phyloP scores from a whole-genome alignment of 2,113 vertebrate species.

The Canis aureus region DNA sequence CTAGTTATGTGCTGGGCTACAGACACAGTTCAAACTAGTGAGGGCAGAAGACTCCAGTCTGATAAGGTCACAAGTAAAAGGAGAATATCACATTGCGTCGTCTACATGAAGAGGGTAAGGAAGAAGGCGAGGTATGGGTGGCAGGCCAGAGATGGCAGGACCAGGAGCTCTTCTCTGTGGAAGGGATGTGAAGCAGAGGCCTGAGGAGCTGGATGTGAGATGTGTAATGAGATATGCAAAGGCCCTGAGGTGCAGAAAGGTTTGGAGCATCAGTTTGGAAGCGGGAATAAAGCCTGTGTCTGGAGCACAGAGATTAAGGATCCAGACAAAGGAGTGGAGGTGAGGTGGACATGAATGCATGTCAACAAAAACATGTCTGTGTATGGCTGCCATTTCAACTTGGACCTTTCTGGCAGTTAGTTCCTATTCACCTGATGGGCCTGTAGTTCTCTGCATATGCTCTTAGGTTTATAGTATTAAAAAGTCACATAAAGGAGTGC shows the following conservation, averaged over 20 bases:
- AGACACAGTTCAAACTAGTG: background rate
- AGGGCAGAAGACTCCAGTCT: background rate
- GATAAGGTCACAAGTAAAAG: background rate
- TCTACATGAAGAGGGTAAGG: accelerated
- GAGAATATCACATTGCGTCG: accelerated
- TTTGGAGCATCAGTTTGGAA: background rate
- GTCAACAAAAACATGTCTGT: accelerated
- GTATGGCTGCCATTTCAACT: background rate
- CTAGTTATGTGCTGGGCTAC: too few relatives aligned
- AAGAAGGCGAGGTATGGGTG: background rate
- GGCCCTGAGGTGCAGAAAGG: background rate
- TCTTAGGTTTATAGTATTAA: background rate
- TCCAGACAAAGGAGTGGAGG: background rate
- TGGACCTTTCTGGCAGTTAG: background rate
- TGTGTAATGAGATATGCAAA: background rate
- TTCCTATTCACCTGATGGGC: background rate
- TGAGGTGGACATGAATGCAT: accelerated
- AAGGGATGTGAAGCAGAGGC: background rate
- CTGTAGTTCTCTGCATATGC: background rate
- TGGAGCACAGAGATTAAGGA: background rate
- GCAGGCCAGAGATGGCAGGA: background rate
- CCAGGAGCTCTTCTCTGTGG: background rate
- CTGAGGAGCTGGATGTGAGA: accelerated
- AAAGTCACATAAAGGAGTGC: background rate
- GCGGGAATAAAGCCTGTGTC: background rate